These are phyloP conservation scores for Rhizomys pruinosus DNA, from an alignment of 2,113 vertebrate genomes.

Conservation along the genomic window DNA sequence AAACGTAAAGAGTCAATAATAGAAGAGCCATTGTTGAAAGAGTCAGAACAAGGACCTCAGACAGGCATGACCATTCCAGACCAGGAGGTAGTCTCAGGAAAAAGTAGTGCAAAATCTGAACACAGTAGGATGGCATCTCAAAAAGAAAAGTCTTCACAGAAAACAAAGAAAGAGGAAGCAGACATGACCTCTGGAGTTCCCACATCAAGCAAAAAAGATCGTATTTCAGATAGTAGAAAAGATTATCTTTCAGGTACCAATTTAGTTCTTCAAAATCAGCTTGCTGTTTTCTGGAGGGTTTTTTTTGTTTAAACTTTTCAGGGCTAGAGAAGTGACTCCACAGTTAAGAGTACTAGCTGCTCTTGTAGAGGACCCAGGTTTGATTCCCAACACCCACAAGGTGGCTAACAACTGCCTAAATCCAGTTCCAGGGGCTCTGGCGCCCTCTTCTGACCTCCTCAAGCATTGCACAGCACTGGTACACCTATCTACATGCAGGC, in stretches of 20 bases:
- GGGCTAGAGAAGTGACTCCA: too few relatives aligned
- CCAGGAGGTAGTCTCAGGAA: neutral
- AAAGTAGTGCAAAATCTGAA: neutral
- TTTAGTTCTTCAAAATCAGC: neutral
- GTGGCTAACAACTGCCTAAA: too few relatives aligned
- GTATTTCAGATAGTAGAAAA: neutral
- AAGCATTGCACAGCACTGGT: too few relatives aligned
- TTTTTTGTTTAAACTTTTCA: too few relatives aligned
- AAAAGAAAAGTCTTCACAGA: neutral
- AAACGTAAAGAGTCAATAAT: too few relatives aligned
- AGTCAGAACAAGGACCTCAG: neutral
- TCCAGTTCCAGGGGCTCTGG: too few relatives aligned
- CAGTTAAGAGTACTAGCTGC: too few relatives aligned
- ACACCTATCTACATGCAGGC: too few relatives aligned
- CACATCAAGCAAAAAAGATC: neutral
- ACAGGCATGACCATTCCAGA: neutral
- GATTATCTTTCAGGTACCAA: conserved; percentile 65
- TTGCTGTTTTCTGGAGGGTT: neutral
- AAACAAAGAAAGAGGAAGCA: neutral
- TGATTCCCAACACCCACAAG: too few relatives aligned
- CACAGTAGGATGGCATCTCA: neutral
- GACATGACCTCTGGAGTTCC: neutral
- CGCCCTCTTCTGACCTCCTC: too few relatives aligned
- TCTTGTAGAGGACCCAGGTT: too few relatives aligned
- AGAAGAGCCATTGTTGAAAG: too few relatives aligned